Conservation (phyloP, 1,140 invertebrate genomes). For the Apis cerana region DNA sequence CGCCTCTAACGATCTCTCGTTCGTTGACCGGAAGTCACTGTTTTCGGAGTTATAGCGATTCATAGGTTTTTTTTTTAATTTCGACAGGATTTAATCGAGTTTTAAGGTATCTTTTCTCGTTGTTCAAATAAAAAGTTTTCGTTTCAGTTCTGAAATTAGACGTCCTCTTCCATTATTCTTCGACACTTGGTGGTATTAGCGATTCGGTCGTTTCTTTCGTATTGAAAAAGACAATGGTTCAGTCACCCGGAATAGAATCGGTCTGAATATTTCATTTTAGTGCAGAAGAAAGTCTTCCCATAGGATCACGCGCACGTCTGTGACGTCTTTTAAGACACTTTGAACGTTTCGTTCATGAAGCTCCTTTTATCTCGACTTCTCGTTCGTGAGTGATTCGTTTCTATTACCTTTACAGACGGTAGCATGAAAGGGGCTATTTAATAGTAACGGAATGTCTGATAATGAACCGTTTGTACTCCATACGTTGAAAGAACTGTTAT, state of each 20-base stretch:
- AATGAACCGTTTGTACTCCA: background rate
- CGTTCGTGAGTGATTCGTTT: background rate
- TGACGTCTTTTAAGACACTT: background rate
- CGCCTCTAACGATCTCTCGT: too few relatives aligned
- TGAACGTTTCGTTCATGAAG: background rate
- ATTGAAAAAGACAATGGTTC: background rate
- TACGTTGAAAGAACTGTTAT: background rate
- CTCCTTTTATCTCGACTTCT: background rate
- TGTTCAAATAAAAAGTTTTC: too few relatives aligned
- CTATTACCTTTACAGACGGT: background rate
- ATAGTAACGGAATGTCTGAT: background rate
- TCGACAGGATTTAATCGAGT: too few relatives aligned
- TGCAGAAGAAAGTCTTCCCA: background rate
- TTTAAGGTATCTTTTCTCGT: too few relatives aligned
- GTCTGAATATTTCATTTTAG: conserved; percentile 3
- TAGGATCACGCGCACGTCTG: background rate
- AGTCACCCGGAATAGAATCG: background rate
- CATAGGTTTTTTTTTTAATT: too few relatives aligned
- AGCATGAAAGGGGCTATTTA: background rate
- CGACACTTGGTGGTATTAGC: background rate
- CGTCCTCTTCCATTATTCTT: too few relatives aligned
- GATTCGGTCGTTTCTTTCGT: background rate
- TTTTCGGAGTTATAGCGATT: too few relatives aligned
- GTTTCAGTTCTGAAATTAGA: too few relatives aligned
- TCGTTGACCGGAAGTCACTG: too few relatives aligned